phyloP scores from a whole-genome alignment of 2,888 invertebrate genomes.

The Tryphoninae sp. region DNA sequence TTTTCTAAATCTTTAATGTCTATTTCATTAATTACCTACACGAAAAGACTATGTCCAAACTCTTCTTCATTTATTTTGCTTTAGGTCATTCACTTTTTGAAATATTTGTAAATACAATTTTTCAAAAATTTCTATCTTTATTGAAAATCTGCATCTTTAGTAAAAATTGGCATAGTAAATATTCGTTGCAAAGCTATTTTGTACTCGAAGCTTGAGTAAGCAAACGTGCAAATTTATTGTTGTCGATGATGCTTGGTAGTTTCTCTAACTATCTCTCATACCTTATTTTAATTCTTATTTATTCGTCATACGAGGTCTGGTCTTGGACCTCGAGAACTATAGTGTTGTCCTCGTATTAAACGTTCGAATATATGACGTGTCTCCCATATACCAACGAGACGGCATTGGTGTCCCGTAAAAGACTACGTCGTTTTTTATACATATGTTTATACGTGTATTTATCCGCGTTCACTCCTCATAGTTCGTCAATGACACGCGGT shows the following conservation, averaged over 20 bases:
- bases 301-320: slow-evolving; percentile 44
- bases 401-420: slow-evolving; percentile 36
- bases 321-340: slow-evolving; percentile 30
- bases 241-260: not conserved
- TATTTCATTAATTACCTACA: too few relatives aligned
- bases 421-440: not conserved
- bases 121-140: too few relatives aligned
- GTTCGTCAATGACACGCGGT: slow-evolving; percentile 39
- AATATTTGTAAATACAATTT: too few relatives aligned
- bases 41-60: too few relatives aligned
- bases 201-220: not conserved
- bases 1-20: too few relatives aligned
- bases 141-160: too few relatives aligned
- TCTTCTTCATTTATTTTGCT: too few relatives aligned
- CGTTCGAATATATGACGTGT: slow-evolving; percentile 40
- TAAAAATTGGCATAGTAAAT: too few relatives aligned
- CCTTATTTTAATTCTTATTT: slow-evolving; percentile 25
- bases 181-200: too few relatives aligned
- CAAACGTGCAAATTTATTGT: not conserved
- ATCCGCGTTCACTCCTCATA: slow-evolving; percentile 17
- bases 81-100: too few relatives aligned
- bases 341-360: slow-evolving; percentile 42
- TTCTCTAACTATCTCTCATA: not conserved
- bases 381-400: not conserved
- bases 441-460: not conserved